Conservation (phyloP, 1,140 invertebrate species). For the Condylostylus longicornis region DNA sequence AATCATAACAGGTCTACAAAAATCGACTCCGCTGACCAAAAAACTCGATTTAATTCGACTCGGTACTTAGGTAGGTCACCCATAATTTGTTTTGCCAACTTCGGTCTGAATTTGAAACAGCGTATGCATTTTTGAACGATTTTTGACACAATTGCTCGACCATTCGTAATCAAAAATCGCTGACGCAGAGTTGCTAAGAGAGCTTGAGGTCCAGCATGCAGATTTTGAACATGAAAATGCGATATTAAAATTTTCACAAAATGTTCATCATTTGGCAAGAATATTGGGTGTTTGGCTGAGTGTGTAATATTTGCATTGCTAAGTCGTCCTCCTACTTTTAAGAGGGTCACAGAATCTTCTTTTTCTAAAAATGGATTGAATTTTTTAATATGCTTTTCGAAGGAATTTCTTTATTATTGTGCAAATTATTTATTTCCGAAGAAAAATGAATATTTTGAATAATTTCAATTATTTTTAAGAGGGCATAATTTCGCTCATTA, state of each 20-base stretch:
- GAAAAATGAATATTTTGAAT: no score
- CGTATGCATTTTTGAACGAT: conserved; percentile 2
- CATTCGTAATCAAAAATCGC: conserved; percentile 5
- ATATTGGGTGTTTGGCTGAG: not conserved
- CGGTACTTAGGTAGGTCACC: conserved; percentile 3
- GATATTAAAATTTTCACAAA: not conserved
- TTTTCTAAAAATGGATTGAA: no score
- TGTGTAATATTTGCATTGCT: not conserved
- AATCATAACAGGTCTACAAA: conserved; percentile 5
- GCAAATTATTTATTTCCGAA: no score
- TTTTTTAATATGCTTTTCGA: no score
- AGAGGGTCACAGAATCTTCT: no score
- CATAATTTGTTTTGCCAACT: conserved; percentile 4
- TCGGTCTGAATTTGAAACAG: conserved; percentile 1
- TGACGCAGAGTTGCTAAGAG: not conserved
- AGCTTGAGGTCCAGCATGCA: not conserved
- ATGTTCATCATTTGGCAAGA: not conserved
- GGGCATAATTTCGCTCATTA: no score
- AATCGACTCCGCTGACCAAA: conserved; percentile 5
- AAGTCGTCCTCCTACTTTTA: not conserved
- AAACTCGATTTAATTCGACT: conserved; percentile 1
- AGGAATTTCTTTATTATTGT: no score
- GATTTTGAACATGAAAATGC: conserved; percentile 1
- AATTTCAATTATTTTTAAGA: no score
- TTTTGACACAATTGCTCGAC: conserved; percentile 3